Conservation (phyloP, 2,888 invertebrate species). For the Phengaris alcon region DNA sequence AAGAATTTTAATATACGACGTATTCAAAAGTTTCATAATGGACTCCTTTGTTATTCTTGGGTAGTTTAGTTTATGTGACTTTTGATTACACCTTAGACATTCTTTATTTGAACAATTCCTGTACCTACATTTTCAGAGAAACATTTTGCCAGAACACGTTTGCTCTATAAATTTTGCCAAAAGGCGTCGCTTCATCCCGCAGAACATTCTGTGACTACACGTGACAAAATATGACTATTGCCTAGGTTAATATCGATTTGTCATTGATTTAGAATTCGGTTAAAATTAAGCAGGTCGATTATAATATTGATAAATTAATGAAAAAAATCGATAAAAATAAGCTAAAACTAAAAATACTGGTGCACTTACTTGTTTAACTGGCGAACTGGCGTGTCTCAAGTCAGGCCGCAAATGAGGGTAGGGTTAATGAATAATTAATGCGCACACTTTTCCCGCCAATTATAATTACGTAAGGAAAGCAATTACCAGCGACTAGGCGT, state of each 20-base stretch:
- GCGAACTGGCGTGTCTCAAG: slow-evolving; percentile 71
- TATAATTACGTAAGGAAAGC: slow-evolving; percentile 73
- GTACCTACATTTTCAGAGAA: background rate
- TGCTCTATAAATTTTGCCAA: background rate
- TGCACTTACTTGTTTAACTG: slow-evolving; percentile 60
- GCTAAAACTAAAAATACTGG: slow-evolving; percentile 58
- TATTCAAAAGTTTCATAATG: slow-evolving; percentile 15
- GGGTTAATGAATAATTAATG: slow-evolving; percentile 76
- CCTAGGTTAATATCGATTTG: background rate
- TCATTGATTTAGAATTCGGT: background rate
- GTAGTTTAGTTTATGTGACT: background rate
- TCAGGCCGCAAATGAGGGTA: slow-evolving; percentile 64
- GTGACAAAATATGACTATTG: no score
- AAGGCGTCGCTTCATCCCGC: no score
- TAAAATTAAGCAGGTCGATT: background rate
- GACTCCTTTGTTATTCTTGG: slow-evolving; percentile 18
- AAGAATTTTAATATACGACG: slow-evolving; percentile 17
- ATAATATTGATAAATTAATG: slow-evolving; percentile 31
- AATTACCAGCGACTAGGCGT: slow-evolving; percentile 51
- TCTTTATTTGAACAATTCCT: background rate
- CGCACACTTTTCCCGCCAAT: slow-evolving; percentile 70
- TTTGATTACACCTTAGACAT: background rate
- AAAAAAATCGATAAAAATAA: slow-evolving; percentile 55
- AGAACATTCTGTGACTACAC: no score
- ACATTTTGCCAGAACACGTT: background rate